Conservation (phyloP, 2,113 vertebrate species). For the Guaruba guarouba region DNA sequence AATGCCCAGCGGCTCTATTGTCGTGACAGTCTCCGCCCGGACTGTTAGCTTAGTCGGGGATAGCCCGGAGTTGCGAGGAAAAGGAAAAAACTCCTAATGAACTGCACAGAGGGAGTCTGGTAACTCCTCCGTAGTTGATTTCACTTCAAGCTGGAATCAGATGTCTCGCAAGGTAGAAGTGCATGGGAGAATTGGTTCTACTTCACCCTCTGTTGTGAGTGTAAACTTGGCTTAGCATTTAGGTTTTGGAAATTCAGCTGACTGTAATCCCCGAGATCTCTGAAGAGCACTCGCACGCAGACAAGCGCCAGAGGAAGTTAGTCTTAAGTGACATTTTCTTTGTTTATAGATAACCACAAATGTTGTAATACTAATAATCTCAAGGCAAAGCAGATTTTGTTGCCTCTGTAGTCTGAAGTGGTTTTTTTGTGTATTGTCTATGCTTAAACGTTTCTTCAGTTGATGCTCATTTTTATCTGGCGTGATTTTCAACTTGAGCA, state of each 20-base stretch:
- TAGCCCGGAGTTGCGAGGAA: fast-evolving
- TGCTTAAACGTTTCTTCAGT: background rate
- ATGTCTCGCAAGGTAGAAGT: background rate
- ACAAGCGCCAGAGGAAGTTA: background rate
- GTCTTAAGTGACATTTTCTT: background rate
- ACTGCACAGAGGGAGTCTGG: fast-evolving
- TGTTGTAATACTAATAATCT: background rate
- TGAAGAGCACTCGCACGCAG: fast-evolving
- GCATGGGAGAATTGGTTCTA: fast-evolving
- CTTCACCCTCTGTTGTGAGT: background rate
- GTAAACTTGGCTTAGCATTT: background rate
- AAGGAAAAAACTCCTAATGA: fast-evolving
- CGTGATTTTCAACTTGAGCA: background rate
- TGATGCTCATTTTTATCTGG: background rate
- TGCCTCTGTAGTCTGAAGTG: background rate
- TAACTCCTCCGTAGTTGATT: fast-evolving
- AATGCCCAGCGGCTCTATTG: fast-evolving
- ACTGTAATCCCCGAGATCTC: background rate
- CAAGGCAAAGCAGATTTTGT: background rate
- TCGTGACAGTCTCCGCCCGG: no score
- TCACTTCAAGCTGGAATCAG: background rate
- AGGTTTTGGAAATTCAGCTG: background rate
- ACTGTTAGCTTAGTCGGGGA: fast-evolving
- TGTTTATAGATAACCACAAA: background rate
- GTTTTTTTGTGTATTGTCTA: fast-evolving